A percentile compares a stretch with the other conserved stretches of the same genome.
Conservation (phyloP, 2,888 invertebrate genomes). For the Dasypolia templi region DNA sequence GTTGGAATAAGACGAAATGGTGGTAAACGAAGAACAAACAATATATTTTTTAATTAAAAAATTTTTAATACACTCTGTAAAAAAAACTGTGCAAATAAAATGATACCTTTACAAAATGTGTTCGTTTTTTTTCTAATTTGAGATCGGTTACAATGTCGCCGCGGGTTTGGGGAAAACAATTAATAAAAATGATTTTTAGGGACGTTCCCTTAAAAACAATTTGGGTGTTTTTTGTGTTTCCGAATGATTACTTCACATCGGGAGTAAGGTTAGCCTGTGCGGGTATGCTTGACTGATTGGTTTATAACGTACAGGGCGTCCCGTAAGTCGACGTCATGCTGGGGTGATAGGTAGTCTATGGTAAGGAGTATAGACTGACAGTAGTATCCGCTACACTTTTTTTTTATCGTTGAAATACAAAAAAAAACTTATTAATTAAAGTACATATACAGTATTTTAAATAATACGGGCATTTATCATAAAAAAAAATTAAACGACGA, state of each 20-base stretch:
- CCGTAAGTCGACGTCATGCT: too few species aligned
- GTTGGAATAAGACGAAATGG: not conserved
- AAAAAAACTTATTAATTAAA: too few species aligned
- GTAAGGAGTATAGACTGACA: too few species aligned
- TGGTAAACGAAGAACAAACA: not conserved
- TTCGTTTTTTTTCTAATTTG: conserved; percentile 33
- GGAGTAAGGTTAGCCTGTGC: not conserved
- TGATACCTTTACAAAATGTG: conserved; percentile 26
- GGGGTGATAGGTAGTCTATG: too few species aligned
- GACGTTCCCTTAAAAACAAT: conserved; percentile 21
- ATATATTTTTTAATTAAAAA: not conserved
- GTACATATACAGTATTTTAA: too few species aligned
- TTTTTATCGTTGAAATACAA: too few species aligned
- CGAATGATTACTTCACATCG: conserved; percentile 9
- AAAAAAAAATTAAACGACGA: too few species aligned
- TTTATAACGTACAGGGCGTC: too few species aligned
- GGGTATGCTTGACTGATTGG: not conserved
- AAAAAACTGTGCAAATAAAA: conserved; percentile 35
- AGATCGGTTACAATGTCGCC: conserved; percentile 20
- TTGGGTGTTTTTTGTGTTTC: not conserved
- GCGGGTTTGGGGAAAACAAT: conserved; percentile 18
- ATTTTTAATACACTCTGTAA: conserved; percentile 15
- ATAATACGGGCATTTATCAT: too few species aligned
- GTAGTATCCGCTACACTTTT: too few species aligned
- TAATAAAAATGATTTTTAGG: conserved; percentile 29